phyloP scores from a whole-genome alignment of 2,113 vertebrate species.

The Nerophis lumbriciformis region DNA sequence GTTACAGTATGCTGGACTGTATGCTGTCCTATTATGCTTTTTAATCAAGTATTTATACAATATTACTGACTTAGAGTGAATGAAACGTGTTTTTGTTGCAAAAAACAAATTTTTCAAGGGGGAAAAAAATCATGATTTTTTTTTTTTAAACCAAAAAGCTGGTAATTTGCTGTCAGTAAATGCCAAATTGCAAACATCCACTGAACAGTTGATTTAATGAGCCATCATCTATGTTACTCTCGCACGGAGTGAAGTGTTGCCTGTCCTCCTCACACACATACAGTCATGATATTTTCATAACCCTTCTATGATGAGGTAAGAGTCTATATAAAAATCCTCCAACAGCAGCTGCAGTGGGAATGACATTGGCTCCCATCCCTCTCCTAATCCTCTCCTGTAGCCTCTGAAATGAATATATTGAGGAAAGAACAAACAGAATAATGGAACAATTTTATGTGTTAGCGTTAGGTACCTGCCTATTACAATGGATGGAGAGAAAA shows the following conservation, averaged over 20 bases:
- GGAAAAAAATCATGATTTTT: no score
- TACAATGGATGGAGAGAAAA: conserved; percentile 2
- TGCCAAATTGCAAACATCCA: no score
- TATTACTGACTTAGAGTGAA: no score
- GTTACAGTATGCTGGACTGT: no score
- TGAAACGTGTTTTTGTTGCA: no score
- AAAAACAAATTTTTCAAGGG: no score
- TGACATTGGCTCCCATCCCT: conserved; percentile 48
- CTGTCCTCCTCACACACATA: conserved; percentile 39
- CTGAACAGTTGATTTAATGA: not conserved
- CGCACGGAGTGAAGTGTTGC: conserved; percentile 36
- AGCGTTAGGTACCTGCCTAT: not conserved
- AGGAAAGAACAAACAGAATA: not conserved
- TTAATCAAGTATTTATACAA: no score
- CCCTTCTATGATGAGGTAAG: conserved; percentile 68
- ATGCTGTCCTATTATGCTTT: no score
- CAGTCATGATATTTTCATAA: conserved; percentile 75
- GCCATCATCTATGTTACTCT: conserved; percentile 39
- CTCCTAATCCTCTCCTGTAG: conserved; percentile 22
- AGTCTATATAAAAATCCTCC: conserved; percentile 59
- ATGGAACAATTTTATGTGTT: not conserved
- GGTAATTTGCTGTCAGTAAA: no score
- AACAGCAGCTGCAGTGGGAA: conserved; percentile 68
- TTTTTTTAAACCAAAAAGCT: no score
- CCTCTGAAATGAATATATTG: not conserved